Percentiles rank a stretch among this genome's conserved stretches.
These are phyloP conservation scores for Sycophila texana DNA, from an alignment of 2,888 invertebrate species.

Conservation along the genomic window DNA sequence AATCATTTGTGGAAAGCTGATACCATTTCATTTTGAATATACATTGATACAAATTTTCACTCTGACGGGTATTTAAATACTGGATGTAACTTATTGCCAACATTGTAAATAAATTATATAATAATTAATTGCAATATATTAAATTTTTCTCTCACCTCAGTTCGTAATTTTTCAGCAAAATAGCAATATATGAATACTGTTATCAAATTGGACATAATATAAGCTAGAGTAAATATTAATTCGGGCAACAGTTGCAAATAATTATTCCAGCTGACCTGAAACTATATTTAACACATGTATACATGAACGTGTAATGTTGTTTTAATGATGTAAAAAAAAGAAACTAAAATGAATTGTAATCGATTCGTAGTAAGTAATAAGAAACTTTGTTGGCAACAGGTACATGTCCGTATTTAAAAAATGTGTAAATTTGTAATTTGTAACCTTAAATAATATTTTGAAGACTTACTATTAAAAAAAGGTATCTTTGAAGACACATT, in stretches of 20 bases:
- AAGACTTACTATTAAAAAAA: slow-evolving; percentile 5
- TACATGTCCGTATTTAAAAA: background rate
- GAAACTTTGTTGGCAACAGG: background rate
- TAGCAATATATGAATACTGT: slow-evolving; percentile 16
- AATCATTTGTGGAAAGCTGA: slow-evolving; percentile 54
- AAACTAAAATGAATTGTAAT: too few species aligned
- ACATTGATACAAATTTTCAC: slow-evolving; percentile 55
- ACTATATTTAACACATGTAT: too few species aligned
- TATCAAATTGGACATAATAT: background rate
- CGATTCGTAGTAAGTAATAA: too few species aligned
- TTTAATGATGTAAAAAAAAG: too few species aligned
- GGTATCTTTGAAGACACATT: slow-evolving; percentile 16
- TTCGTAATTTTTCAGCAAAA: slow-evolving; percentile 9
- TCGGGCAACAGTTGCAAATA: background rate
- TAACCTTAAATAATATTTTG: background rate
- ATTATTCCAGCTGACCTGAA: background rate
- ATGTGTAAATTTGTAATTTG: background rate
- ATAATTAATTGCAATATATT: background rate
- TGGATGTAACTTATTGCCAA: too few species aligned
- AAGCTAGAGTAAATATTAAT: background rate
- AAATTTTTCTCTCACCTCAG: slow-evolving; percentile 17
- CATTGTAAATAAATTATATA: too few species aligned
- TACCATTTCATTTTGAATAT: slow-evolving; percentile 63
- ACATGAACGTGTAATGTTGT: too few species aligned
- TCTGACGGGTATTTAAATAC: slow-evolving; percentile 55